Evolutionary conservation across 2,888 invertebrate species (phyloP).

Genomic region (Caenorhabditis afra): DNA sequence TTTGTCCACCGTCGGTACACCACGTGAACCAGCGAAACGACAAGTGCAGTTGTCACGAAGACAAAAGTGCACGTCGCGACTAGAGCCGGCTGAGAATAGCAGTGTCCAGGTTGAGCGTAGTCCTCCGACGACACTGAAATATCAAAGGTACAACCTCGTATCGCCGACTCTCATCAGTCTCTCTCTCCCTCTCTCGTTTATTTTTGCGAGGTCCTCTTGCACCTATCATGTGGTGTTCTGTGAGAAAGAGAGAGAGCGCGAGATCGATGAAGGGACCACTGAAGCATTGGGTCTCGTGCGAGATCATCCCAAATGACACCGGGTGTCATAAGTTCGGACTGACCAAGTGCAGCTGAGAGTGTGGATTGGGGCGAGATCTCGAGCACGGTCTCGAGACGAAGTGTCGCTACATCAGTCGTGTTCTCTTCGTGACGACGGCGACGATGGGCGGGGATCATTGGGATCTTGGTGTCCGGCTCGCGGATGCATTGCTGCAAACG

Average conservation of each 20-base stretch:
- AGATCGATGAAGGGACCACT: no score
- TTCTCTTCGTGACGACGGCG: slow-evolving; percentile 52
- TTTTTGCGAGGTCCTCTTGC: slow-evolving; percentile 52
- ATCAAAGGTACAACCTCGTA: background rate
- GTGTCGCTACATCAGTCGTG: slow-evolving; percentile 53
- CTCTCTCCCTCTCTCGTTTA: slow-evolving; percentile 14
- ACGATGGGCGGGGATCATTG: slow-evolving; percentile 65
- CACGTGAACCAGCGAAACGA: slow-evolving; percentile 54
- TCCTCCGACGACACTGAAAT: slow-evolving; percentile 60
- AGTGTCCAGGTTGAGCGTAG: slow-evolving; percentile 46
- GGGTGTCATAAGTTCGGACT: slow-evolving; percentile 58
- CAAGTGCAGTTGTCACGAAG: slow-evolving; percentile 54
- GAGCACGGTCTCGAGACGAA: slow-evolving; percentile 68
- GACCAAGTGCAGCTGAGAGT: slow-evolving; percentile 68
- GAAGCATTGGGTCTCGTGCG: slow-evolving; percentile 81
- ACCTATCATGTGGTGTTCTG: slow-evolving; percentile 59
- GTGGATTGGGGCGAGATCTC: slow-evolving; percentile 70
- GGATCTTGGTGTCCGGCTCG: slow-evolving; percentile 59
- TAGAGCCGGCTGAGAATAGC: slow-evolving; percentile 51
- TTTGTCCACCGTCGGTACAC: slow-evolving; percentile 57
- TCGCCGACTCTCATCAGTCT: background rate
- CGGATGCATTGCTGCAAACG: slow-evolving; percentile 62
- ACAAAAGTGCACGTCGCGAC: slow-evolving; percentile 55
- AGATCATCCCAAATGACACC: slow-evolving; percentile 45
- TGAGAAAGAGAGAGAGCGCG: background rate